phyloP scores from a whole-genome alignment of 2,888 invertebrate genomes.

The Crepidodera aurea region DNA sequence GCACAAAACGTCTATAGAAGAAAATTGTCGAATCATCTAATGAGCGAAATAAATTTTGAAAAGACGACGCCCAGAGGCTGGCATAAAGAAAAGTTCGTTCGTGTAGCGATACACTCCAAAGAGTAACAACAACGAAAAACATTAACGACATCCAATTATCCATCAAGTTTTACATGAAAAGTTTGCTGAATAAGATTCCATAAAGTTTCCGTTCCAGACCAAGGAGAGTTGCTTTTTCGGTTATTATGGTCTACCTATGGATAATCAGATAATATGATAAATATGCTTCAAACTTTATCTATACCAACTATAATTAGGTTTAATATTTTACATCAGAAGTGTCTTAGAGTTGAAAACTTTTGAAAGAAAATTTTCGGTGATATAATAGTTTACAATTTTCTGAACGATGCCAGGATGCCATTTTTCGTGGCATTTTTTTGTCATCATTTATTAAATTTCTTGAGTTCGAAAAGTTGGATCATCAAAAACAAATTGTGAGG shows the following conservation, averaged over 20 bases:
- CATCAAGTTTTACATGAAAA: constrained; percentile 24
- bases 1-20: too few species aligned
- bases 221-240: neutral
- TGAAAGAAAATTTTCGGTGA: too few species aligned
- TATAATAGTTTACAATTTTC: too few species aligned
- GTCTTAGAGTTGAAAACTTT: too few species aligned
- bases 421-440: too few species aligned
- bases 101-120: constrained; percentile 10
- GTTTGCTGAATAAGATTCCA: constrained; percentile 17
- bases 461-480: too few species aligned
- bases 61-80: neutral
- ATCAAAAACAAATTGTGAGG: too few species aligned
- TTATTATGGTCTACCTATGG: constrained; percentile 23
- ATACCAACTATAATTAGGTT: too few species aligned
- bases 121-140: constrained; percentile 23
- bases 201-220: constrained; percentile 5
- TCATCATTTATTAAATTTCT: too few species aligned
- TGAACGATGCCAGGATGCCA: too few species aligned
- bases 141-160: constrained; percentile 28
- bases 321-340: too few species aligned
- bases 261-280: constrained; percentile 16
- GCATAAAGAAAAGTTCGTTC: neutral
- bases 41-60: neutral
- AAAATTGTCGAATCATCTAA: neutral
- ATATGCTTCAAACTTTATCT: too few species aligned